Evolutionary conservation across 37 sponge, comb jelly and placozoan species (phyloP).

Genomic region (Oopsacas minuta): DNA sequence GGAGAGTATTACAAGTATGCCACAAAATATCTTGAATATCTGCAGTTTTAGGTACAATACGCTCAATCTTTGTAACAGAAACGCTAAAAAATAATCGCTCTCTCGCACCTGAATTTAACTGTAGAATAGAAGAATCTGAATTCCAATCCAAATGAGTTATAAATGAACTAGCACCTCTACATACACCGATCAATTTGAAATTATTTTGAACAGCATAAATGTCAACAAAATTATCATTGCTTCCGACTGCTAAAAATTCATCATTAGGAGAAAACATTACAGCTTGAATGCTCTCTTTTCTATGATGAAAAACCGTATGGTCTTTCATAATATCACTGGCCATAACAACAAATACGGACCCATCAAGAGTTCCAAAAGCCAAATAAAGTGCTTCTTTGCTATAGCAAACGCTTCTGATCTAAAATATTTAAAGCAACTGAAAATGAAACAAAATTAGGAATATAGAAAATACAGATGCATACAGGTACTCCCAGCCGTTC

Average conservation of each 20-base stretch:
- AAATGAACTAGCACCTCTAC: slow-evolving; percentile 75
- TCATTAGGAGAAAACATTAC: slow-evolving; percentile 88
- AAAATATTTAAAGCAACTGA: background rate
- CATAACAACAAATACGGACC: background rate
- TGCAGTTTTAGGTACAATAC: slow-evolving; percentile 32
- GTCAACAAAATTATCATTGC: slow-evolving; percentile 88
- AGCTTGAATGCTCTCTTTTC: slow-evolving; percentile 88
- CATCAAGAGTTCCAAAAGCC: background rate
- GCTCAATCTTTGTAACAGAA: slow-evolving; percentile 31
- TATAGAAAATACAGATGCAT: background rate
- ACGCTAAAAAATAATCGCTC: slow-evolving; percentile 73
- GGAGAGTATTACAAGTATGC: slow-evolving; percentile 63
- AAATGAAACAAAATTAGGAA: too few relatives aligned
- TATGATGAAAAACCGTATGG: slow-evolving; percentile 34
- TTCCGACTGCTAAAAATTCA: slow-evolving; percentile 81
- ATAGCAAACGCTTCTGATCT: background rate
- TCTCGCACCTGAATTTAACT: slow-evolving; percentile 82
- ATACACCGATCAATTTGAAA: slow-evolving; percentile 51
- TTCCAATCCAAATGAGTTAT: slow-evolving; percentile 96
- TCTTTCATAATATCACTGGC: slow-evolving; percentile 24
- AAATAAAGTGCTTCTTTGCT: background rate
- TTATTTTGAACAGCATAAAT: slow-evolving; percentile 50
- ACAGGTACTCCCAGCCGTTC: background rate
- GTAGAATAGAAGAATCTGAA: slow-evolving; percentile 57
- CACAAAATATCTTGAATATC: slow-evolving; percentile 60